phyloP scores from a whole-genome alignment of 2,113 vertebrate genomes.

The Albula goreensis region DNA sequence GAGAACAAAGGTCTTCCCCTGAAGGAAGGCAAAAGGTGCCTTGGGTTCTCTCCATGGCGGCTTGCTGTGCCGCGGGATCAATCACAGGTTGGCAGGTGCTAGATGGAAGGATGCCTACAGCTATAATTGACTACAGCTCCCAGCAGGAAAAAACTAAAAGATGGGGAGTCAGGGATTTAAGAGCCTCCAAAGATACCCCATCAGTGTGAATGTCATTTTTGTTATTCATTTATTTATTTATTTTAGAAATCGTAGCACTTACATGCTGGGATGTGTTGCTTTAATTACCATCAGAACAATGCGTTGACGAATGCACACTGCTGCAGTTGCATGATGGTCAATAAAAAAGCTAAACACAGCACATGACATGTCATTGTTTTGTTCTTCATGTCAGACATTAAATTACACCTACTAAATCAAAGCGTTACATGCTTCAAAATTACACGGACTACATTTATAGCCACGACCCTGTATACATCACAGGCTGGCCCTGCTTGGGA shows the following conservation, averaged over 20 bases:
- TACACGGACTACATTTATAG: background rate
- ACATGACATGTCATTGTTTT: background rate
- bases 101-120: constrained; percentile 37
- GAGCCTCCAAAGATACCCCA: constrained; percentile 13
- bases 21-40: constrained; percentile 40
- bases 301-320: background rate
- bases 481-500: background rate
- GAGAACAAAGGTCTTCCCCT: constrained; percentile 50
- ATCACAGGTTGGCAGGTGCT: constrained; percentile 39
- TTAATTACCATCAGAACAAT: constrained; percentile 24
- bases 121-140: constrained; percentile 44
- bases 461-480: background rate
- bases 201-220: constrained; percentile 13
- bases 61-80: constrained; percentile 38
- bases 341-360: constrained; percentile 6
- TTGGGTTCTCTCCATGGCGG: constrained; percentile 38
- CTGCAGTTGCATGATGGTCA: background rate
- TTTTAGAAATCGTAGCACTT: constrained; percentile 6
- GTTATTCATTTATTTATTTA: background rate
- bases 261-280: background rate
- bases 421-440: background rate
- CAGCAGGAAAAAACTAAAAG: constrained; percentile 37
- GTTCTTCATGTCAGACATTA: background rate
- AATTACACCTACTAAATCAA: background rate
- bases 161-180: constrained; percentile 31